Conservation (phyloP, 2,113 vertebrate species). For the Oncorhynchus keta region DNA sequence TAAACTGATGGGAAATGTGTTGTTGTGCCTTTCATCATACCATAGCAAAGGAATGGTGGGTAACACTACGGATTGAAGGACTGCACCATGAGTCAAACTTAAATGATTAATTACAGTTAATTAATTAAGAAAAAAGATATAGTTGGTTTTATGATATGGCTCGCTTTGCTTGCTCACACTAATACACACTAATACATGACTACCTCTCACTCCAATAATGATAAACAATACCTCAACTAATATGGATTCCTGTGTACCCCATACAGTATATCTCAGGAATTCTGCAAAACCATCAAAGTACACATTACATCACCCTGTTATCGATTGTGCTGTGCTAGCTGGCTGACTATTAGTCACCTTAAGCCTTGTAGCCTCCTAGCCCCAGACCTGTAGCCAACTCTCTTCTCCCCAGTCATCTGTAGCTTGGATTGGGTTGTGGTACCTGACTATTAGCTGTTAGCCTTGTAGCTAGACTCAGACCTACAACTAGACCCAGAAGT, state of each 20-base stretch:
- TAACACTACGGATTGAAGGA: background rate
- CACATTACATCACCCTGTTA: background rate
- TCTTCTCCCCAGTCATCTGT: background rate
- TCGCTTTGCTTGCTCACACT: background rate
- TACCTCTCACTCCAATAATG: too few species aligned
- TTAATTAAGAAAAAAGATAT: background rate
- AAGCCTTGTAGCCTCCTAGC: slow-evolving; percentile 46
- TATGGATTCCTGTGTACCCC: too few species aligned
- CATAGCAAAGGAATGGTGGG: background rate
- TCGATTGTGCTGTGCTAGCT: slow-evolving; percentile 35
- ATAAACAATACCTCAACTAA: too few species aligned
- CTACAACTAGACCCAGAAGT: slow-evolving; percentile 28
- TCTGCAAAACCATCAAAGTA: background rate
- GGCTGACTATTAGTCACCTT: slow-evolving; percentile 40
- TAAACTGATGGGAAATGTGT: background rate
- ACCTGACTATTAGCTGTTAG: slow-evolving; percentile 41
- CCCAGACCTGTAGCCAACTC: slow-evolving; percentile 34
- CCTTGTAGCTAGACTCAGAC: slow-evolving; percentile 41
- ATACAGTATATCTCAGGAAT: background rate
- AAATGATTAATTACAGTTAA: background rate
- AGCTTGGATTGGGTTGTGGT: too few species aligned
- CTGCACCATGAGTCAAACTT: too few species aligned
- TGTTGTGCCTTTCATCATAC: background rate
- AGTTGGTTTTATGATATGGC: background rate
- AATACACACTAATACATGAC: background rate